Conservation (phyloP, 1,140 invertebrate genomes). For the Tetranychus urticae region DNA sequence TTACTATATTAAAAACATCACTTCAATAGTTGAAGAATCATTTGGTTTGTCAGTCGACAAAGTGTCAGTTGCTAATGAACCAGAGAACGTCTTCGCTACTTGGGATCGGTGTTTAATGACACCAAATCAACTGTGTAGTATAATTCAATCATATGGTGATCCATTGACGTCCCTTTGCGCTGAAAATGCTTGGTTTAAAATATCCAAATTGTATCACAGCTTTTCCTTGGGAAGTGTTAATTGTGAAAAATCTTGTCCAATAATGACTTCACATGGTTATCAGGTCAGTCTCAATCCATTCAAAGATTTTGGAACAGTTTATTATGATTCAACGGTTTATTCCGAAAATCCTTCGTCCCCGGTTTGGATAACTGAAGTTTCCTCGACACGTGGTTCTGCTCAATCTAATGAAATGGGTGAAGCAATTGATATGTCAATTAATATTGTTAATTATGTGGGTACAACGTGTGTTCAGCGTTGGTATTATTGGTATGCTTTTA, state of each 20-base stretch:
- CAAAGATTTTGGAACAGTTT: neutral
- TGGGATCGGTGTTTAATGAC: neutral
- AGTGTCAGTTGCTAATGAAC: neutral
- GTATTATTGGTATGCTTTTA: neutral
- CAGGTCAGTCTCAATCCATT: neutral
- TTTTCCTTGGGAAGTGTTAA: neutral
- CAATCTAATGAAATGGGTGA: neutral
- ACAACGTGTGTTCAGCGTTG: neutral
- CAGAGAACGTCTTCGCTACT: neutral
- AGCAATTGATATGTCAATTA: neutral
- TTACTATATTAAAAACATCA: neutral
- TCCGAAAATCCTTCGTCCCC: neutral
- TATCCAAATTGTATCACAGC: neutral
- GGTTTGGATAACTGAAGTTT: neutral
- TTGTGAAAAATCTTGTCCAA: neutral
- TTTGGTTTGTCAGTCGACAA: neutral
- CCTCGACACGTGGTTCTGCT: neutral
- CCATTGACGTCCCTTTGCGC: neutral
- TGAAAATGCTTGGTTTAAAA: neutral
- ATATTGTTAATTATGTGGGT: neutral
- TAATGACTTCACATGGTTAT: neutral
- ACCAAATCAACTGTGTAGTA: neutral
- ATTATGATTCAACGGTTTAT: neutral
- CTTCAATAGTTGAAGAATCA: neutral
- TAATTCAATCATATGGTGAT: neutral